These are phyloP conservation scores for Antigone vipio DNA, from an alignment of 2,113 vertebrate genomes.

Conservation along the genomic window DNA sequence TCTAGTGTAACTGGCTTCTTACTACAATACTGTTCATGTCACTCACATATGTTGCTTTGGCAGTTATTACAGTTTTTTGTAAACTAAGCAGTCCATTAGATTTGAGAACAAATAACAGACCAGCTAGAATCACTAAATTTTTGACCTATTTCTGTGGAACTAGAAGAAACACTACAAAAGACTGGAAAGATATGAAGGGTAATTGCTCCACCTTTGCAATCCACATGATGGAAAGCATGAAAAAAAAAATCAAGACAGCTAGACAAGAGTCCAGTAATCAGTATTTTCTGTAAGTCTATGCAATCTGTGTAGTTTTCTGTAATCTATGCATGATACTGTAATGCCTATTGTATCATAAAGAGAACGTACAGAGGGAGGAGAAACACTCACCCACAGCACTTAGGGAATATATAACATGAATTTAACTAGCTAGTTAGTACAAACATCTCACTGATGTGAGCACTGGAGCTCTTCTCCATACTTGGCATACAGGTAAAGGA, in stretches of 20 bases:
- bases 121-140: not conserved
- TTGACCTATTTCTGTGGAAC: not conserved
- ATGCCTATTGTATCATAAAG: not conserved
- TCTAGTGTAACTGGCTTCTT: slow-evolving; percentile 1
- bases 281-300: not conserved
- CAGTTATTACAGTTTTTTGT: not conserved
- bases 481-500: not conserved
- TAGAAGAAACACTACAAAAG: not conserved
- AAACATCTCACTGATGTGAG: not conserved
- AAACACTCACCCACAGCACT: not conserved
- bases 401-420: not conserved
- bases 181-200: not conserved
- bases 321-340: not conserved
- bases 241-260: not conserved
- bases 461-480: not conserved
- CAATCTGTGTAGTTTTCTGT: not conserved
- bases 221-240: not conserved
- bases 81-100: not conserved
- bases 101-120: not conserved
- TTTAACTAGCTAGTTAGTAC: not conserved
- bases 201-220: not conserved
- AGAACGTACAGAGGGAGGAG: not conserved
- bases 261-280: not conserved
- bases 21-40: slow-evolving; percentile 48
- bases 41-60: slow-evolving; percentile 41